A percentile compares a stretch with the other conserved stretches of the same genome.
phyloP scores from a whole-genome alignment of 2,888 invertebrate genomes.

The Kuschelorhynchus macadamiae region DNA sequence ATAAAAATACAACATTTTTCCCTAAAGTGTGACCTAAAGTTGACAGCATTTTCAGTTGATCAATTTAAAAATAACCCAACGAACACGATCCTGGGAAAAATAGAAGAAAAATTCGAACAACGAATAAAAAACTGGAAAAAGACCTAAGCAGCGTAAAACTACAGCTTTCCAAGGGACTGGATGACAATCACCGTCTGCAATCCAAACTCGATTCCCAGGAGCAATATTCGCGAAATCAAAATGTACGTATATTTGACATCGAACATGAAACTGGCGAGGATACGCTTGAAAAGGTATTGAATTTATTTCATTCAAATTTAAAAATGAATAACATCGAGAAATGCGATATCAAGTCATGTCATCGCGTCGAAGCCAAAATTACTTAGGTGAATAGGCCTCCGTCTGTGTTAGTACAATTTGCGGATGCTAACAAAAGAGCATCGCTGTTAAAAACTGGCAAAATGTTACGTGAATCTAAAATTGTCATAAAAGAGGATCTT shows the following conservation, averaged over 20 bases:
- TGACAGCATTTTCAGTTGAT: background rate
- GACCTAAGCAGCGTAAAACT: background rate
- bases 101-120: conserved; percentile 3
- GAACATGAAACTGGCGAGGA: background rate
- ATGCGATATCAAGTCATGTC: background rate
- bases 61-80: background rate
- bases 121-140: background rate
- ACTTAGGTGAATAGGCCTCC: too few relatives aligned
- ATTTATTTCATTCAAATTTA: background rate
- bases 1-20: too few relatives aligned
- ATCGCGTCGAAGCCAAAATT: background rate
- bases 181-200: background rate
- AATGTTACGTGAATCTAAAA: background rate
- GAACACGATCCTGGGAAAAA: background rate
- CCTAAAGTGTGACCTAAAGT: too few relatives aligned
- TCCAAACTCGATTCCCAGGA: background rate
- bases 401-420: too few relatives aligned
- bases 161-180: background rate
- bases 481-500: background rate
- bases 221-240: background rate
- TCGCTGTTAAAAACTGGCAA: background rate
- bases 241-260: conserved; percentile 1
- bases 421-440: background rate
- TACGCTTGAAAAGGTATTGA: background rate
- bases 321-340: background rate